phyloP scores from a whole-genome alignment of 1,140 invertebrate species.

The Ceratitis capitata region DNA sequence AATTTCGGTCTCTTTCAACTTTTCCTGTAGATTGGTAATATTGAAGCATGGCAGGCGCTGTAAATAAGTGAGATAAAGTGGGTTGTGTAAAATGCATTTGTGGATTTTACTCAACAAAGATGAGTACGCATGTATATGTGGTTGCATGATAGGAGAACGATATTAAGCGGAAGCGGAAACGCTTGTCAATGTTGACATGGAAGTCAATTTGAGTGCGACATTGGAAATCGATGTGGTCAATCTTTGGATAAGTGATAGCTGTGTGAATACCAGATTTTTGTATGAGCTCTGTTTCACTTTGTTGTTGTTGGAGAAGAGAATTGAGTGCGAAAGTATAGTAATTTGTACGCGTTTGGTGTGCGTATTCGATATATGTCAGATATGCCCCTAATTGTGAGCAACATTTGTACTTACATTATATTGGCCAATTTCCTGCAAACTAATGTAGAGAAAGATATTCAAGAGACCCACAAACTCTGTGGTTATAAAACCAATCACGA shows the following conservation, averaged over 20 bases:
- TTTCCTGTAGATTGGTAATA: conserved; percentile 52
- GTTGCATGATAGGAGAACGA: not conserved
- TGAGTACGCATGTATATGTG: not conserved
- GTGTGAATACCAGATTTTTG: not conserved
- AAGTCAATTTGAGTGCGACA: not conserved
- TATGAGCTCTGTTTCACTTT: not conserved
- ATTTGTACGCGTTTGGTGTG: no score
- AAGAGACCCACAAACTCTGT: conserved; percentile 85
- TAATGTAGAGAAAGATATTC: conserved; percentile 87
- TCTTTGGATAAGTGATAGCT: not conserved
- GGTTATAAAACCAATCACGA: conserved; percentile 83
- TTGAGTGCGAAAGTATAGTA: no score
- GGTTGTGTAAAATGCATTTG: not conserved
- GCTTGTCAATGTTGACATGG: not conserved
- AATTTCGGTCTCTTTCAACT: conserved; percentile 50
- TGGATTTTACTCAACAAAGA: not conserved
- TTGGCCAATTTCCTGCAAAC: conserved; percentile 70
- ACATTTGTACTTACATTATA: conserved; percentile 58
- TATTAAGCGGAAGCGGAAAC: not conserved
- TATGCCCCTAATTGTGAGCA: no score
- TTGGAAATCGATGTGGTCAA: not conserved
- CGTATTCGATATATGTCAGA: no score
- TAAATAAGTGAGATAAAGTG: not conserved
- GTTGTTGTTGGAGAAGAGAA: no score
- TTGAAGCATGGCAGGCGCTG: conserved; percentile 60